A percentile compares a stretch with the other conserved stretches of the same genome.
phyloP scores from a whole-genome alignment of 2,113 vertebrate genomes.

The Parotia lawesii region DNA sequence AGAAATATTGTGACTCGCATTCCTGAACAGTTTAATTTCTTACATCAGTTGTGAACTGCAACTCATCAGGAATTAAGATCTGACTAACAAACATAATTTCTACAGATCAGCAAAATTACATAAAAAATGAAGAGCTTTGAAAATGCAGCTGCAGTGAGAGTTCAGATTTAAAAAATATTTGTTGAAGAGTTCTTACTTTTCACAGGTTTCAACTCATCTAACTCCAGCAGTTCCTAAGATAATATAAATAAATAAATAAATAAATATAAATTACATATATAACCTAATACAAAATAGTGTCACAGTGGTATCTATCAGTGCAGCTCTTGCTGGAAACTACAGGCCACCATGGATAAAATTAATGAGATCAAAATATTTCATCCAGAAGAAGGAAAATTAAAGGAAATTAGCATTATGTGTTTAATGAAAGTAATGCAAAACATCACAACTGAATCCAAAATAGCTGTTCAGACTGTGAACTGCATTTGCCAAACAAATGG shows the following conservation, averaged over 20 bases:
- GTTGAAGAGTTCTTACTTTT: neutral
- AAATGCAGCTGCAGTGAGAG: neutral
- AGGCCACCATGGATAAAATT: neutral
- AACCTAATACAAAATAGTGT: neutral
- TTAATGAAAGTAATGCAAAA: neutral
- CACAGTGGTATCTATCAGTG: neutral
- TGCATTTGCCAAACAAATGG: neutral
- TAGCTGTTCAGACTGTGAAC: neutral
- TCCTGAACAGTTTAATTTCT: neutral
- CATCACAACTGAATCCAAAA: neutral
- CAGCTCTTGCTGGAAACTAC: neutral
- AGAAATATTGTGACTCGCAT: neutral
- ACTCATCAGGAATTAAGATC: neutral
- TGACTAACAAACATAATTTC: neutral
- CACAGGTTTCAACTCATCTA: neutral
- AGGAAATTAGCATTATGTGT: neutral
- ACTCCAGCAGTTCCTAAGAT: neutral
- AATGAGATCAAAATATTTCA: neutral
- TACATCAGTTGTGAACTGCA: neutral
- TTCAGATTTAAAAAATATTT: neutral
- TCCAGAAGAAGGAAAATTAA: neutral
- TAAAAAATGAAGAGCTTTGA: neutral
- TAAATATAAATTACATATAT: no score
- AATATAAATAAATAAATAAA: neutral
- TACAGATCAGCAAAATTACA: neutral